A percentile compares a stretch with the other conserved stretches of the same genome.
phyloP scores from a whole-genome alignment of 1,140 invertebrate genomes.

The Cydia splendana region DNA sequence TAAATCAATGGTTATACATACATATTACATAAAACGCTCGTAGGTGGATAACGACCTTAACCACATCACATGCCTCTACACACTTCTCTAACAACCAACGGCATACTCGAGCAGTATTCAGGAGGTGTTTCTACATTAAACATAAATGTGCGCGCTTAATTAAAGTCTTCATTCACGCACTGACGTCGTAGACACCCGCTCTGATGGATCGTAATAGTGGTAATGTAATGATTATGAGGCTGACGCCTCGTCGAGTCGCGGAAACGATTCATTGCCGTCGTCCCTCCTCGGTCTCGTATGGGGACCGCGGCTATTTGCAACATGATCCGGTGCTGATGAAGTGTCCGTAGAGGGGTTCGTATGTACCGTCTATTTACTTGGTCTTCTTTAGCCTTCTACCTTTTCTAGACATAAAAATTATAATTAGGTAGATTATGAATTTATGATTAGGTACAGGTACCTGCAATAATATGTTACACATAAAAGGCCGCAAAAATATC shows the following conservation, averaged over 20 bases:
- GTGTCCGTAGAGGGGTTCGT: slow-evolving; percentile 50
- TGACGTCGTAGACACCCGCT: background rate
- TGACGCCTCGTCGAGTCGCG: slow-evolving; percentile 50
- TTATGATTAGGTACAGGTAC: too few relatives aligned
- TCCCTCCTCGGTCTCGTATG: slow-evolving; percentile 50
- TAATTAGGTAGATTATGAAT: background rate
- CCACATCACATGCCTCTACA: background rate
- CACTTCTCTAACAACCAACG: background rate
- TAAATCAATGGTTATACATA: background rate
- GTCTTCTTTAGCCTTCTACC: background rate
- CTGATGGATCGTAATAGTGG: slow-evolving; percentile 17
- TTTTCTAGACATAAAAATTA: background rate
- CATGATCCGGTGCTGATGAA: slow-evolving; percentile 56
- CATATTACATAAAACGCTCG: background rate
- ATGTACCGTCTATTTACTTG: background rate
- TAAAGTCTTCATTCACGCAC: background rate
- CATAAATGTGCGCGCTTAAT: background rate
- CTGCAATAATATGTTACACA: too few relatives aligned
- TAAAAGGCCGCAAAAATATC: too few relatives aligned
- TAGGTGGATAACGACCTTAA: background rate
- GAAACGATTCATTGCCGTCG: slow-evolving; percentile 67
- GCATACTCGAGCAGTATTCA: background rate
- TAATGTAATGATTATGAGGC: slow-evolving; percentile 54
- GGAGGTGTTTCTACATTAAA: background rate
- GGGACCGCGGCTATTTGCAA: slow-evolving; percentile 58